Conservation (phyloP, 30 jellyfish, hydroid and myxozoan species). For the Aurelia aurita complex sp. Pacific region DNA sequence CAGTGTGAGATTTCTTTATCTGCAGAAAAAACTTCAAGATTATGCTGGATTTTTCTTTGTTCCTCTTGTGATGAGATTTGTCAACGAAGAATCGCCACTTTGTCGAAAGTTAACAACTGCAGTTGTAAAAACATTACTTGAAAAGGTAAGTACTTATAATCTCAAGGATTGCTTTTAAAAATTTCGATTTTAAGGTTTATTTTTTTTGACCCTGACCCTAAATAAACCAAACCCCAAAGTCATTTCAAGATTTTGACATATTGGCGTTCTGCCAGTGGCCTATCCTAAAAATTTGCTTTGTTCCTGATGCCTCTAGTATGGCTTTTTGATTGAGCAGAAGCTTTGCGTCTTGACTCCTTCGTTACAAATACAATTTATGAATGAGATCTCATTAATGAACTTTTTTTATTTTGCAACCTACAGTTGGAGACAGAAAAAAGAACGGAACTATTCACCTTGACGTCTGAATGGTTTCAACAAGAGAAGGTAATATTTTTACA, state of each 20-base stretch:
- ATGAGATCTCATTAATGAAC: not conserved
- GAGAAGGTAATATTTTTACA: constrained; percentile 55
- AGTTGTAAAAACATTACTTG: constrained; percentile 62
- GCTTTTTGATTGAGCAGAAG: too few species aligned
- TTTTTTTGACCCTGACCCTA: too few species aligned
- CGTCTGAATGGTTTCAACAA: constrained; percentile 71
- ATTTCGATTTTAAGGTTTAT: too few species aligned
- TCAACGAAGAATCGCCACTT: constrained; percentile 85
- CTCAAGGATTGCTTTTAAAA: too few species aligned
- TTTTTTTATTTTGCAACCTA: not conserved
- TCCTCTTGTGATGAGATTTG: constrained; percentile 90
- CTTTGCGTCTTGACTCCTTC: too few species aligned
- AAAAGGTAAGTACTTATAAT: constrained; percentile 28
- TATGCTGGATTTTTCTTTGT: constrained; percentile 71
- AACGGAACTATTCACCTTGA: constrained; percentile 56
- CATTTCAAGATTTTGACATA: too few species aligned
- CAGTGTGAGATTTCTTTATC: not conserved
- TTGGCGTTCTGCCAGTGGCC: too few species aligned
- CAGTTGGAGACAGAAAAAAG: constrained; percentile 43
- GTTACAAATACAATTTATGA: too few species aligned
- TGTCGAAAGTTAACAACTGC: constrained; percentile 84
- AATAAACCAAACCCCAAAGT: too few species aligned
- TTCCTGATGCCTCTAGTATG: too few species aligned
- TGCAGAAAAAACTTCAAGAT: constrained; percentile 54
- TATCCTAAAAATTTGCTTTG: too few species aligned